These are phyloP conservation scores for Arge pagana DNA, from an alignment of 2,888 invertebrate genomes.

Conservation along the genomic window DNA sequence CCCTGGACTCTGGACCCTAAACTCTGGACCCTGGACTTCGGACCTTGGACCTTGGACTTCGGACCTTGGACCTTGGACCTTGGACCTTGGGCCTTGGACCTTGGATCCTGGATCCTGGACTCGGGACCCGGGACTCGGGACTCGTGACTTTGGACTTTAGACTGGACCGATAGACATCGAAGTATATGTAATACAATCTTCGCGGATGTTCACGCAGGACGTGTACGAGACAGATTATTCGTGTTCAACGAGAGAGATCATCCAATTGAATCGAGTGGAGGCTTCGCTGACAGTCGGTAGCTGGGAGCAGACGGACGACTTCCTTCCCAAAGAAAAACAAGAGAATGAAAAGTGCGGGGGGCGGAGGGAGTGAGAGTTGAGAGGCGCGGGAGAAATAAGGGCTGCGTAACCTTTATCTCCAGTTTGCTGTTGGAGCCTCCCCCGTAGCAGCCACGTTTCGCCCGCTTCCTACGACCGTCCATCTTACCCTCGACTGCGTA, in stretches of 20 bases:
- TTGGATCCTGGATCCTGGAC: no score
- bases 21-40: no score
- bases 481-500: not conserved
- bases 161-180: no score
- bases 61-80: no score
- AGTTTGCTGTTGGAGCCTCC: conserved; percentile 5
- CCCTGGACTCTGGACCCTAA: no score
- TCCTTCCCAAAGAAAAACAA: conserved; percentile 4
- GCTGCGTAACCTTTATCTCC: conserved; percentile 31
- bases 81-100: no score
- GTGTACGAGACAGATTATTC: not conserved
- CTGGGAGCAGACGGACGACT: conserved; percentile 3
- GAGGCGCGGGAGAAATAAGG: conserved; percentile 24
- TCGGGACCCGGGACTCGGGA: conserved; percentile 26
- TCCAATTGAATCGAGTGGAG: conserved; percentile 41
- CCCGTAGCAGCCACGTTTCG: not conserved
- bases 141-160: conserved; percentile 21
- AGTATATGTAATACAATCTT: no score
- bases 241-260: conserved; percentile 30
- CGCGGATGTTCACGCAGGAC: not conserved
- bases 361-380: conserved; percentile 13
- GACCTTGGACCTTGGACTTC: no score
- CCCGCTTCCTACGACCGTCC: not conserved
- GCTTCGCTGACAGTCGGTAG: conserved; percentile 29
- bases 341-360: conserved; percentile 17